Evolutionary conservation across 1,140 invertebrate species (phyloP).

Genomic region (Drosophila nasuta): DNA sequence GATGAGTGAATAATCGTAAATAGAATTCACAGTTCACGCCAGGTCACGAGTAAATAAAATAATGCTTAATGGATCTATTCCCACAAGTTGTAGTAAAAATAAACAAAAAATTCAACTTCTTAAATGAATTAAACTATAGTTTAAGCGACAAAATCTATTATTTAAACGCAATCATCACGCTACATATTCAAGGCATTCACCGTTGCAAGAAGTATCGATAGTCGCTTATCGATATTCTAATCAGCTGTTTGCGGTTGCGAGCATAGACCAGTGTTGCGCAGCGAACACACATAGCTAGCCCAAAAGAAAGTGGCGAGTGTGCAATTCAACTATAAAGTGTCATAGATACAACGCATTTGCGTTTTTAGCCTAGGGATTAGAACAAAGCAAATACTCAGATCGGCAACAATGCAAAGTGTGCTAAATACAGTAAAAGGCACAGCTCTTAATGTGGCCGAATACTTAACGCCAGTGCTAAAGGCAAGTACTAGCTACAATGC

Average conservation of each 20-base stretch:
- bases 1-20: not conserved
- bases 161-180: too few relatives aligned
- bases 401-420: slow-evolving; percentile 93
- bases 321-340: slow-evolving; percentile 44
- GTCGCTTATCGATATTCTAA: slow-evolving; percentile 6
- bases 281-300: slow-evolving; percentile 2
- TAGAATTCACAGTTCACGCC: not conserved
- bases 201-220: not conserved
- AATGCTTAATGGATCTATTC: too few relatives aligned
- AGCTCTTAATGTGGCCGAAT: slow-evolving; percentile 97
- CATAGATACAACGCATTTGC: slow-evolving; percentile 28
- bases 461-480: slow-evolving; percentile 98
- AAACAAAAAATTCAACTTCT: too few relatives aligned
- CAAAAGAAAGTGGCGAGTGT: slow-evolving; percentile 39
- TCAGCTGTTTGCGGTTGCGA: slow-evolving; percentile 23
- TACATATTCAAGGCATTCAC: not conserved
- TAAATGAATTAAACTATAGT: too few relatives aligned
- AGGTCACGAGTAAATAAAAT: too few relatives aligned
- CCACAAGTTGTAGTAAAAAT: too few relatives aligned
- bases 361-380: slow-evolving; percentile 26
- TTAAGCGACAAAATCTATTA: too few relatives aligned
- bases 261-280: slow-evolving; percentile 18
- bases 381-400: slow-evolving; percentile 56
- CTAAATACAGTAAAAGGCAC: slow-evolving; percentile 98
- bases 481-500: slow-evolving; percentile 85